Conservation (phyloP, 2,113 vertebrate genomes). For the Tenrec ecaudatus region DNA sequence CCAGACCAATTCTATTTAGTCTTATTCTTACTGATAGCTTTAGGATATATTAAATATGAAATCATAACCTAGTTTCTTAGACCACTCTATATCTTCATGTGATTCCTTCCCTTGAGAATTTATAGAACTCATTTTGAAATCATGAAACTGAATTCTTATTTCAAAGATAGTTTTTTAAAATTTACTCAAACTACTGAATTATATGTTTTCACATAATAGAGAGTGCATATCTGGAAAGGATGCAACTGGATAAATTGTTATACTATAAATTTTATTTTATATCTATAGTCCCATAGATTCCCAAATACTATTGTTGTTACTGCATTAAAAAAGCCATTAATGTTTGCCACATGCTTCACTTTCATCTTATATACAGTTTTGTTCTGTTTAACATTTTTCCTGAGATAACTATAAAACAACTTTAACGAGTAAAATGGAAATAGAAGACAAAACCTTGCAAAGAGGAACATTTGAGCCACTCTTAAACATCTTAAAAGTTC, state of each 20-base stretch:
- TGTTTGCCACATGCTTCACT: neutral
- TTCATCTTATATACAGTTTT: too few relatives aligned
- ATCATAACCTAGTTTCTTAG: neutral
- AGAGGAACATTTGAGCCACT: too few relatives aligned
- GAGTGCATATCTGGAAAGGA: neutral
- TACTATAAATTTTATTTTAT: neutral
- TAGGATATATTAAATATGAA: slow-evolving; percentile 24
- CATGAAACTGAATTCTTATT: slow-evolving; percentile 2
- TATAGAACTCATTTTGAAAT: neutral
- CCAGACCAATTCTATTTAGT: neutral
- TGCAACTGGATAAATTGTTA: neutral
- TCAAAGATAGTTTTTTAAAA: slow-evolving; percentile 18
- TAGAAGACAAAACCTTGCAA: too few relatives aligned
- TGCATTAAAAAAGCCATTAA: neutral
- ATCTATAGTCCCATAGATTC: neutral
- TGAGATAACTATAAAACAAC: too few relatives aligned
- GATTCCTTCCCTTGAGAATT: neutral
- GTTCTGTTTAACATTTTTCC: too few relatives aligned
- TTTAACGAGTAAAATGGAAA: too few relatives aligned
- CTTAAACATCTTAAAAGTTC: too few relatives aligned
- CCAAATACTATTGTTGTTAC: neutral
- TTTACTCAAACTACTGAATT: slow-evolving; percentile 13
- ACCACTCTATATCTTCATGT: neutral
- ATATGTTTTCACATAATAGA: neutral
- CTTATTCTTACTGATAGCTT: neutral